A percentile compares a stretch with the other conserved stretches of the same genome.
Conservation (phyloP, 2,113 vertebrate genomes). For the Ia io region DNA sequence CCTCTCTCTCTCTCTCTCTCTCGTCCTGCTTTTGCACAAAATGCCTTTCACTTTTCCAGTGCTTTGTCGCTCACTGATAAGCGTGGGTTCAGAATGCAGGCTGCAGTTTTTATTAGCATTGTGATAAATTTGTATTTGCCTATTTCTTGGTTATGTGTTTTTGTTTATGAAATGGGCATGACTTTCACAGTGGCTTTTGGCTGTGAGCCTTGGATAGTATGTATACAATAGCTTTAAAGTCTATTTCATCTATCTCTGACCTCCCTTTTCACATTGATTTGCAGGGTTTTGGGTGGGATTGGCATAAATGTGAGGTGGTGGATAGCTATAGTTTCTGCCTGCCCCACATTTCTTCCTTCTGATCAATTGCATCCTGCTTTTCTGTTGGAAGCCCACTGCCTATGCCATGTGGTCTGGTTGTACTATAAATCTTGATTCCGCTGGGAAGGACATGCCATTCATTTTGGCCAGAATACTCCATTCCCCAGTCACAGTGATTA, state of each 20-base stretch:
- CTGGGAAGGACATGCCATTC: neutral
- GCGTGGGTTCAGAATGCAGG: slow-evolving; percentile 32
- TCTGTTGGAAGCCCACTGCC: neutral
- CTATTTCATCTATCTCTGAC: neutral
- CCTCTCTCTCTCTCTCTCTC: neutral
- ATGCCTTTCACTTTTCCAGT: slow-evolving; percentile 37
- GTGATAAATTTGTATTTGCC: neutral
- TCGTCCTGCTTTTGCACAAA: slow-evolving; percentile 32
- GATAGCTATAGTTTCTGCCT: neutral
- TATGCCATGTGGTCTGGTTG: neutral
- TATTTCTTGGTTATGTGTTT: neutral
- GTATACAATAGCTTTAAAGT: neutral
- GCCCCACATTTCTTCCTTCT: neutral
- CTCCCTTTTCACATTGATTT: neutral
- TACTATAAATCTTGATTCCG: neutral
- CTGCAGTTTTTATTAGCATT: slow-evolving; percentile 35
- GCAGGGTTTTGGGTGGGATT: neutral
- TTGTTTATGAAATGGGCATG: slow-evolving; percentile 34
- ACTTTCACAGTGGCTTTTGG: neutral
- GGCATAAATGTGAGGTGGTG: neutral
- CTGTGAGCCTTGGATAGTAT: neutral
- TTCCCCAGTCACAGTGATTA: neutral
- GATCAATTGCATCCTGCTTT: neutral
- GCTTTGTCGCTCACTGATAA: neutral
- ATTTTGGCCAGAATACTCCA: neutral